Conservation (phyloP, 2,113 vertebrate species). For the Sylvietta virens region DNA sequence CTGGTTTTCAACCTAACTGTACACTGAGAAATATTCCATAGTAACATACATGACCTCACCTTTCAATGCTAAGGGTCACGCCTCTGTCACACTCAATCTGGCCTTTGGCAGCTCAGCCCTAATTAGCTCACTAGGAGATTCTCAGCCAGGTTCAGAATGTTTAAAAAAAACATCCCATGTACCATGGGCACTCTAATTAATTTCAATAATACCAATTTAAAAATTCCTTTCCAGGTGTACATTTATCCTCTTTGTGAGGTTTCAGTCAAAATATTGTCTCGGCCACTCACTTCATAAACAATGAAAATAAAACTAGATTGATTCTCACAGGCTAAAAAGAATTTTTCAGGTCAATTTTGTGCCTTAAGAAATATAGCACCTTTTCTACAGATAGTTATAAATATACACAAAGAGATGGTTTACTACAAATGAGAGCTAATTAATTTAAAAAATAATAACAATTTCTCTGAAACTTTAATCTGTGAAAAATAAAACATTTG, state of each 20-base stretch:
- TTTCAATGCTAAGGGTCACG: background rate
- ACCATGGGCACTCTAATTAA: background rate
- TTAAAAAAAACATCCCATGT: background rate
- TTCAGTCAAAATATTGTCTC: background rate
- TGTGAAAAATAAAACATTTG: background rate
- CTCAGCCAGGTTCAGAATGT: background rate
- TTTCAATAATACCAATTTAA: background rate
- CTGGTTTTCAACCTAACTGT: background rate
- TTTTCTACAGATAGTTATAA: background rate
- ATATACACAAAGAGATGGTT: background rate
- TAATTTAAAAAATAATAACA: background rate
- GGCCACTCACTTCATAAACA: background rate
- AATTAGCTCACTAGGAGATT: background rate
- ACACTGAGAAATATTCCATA: background rate
- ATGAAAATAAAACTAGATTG: background rate
- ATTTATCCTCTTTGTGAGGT: background rate
- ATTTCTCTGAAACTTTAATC: background rate
- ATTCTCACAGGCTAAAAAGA: background rate
- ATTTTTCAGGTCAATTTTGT: background rate
- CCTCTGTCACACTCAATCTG: background rate
- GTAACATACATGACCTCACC: background rate
- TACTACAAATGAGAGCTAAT: background rate
- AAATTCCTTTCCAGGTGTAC: background rate
- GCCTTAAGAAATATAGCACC: background rate
- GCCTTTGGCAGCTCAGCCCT: background rate